Percentiles rank a stretch among this genome's conserved stretches.
These are phyloP conservation scores for Spinibarbus caldwelli DNA, from an alignment of 2,797 vertebrate species.

Conservation along the genomic window DNA sequence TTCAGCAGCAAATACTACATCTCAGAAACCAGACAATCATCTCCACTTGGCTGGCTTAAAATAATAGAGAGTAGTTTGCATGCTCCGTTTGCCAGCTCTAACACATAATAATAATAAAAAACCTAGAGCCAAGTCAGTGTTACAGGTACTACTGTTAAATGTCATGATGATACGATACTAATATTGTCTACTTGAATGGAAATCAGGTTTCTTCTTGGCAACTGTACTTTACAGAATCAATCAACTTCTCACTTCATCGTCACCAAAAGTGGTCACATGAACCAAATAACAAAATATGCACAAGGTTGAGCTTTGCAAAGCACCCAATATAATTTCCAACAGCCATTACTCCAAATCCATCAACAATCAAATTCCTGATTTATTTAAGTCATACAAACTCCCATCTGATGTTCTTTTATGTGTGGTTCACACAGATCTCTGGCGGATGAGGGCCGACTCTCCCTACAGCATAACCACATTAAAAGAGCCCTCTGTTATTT, in stretches of 20 bases:
- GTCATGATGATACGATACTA: not conserved
- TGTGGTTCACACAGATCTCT: slow-evolving; percentile 29
- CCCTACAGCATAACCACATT: slow-evolving; percentile 72
- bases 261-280: slow-evolving; percentile 19
- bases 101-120: slow-evolving; percentile 35
- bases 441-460: slow-evolving; percentile 44
- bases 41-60: not conserved
- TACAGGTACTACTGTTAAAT: not conserved
- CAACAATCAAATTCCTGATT: slow-evolving; percentile 39
- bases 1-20: not conserved
- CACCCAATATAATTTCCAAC: not conserved
- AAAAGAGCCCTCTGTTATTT: slow-evolving; percentile 78
- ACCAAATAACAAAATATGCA: not conserved
- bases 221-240: slow-evolving; percentile 7
- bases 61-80: slow-evolving; percentile 13
- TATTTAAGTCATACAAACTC: slow-evolving; percentile 29
- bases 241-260: slow-evolving; percentile 25
- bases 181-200: not conserved
- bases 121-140: not conserved
- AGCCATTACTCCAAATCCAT: slow-evolving; percentile 22
- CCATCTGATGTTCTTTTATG: slow-evolving; percentile 11
- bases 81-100: slow-evolving; percentile 31
- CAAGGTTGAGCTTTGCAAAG: not conserved
- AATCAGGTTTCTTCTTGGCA: slow-evolving; percentile 14
- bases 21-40: slow-evolving; percentile 28